phyloP scores from a whole-genome alignment of 2,888 invertebrate genomes.

The Phasia obesa region DNA sequence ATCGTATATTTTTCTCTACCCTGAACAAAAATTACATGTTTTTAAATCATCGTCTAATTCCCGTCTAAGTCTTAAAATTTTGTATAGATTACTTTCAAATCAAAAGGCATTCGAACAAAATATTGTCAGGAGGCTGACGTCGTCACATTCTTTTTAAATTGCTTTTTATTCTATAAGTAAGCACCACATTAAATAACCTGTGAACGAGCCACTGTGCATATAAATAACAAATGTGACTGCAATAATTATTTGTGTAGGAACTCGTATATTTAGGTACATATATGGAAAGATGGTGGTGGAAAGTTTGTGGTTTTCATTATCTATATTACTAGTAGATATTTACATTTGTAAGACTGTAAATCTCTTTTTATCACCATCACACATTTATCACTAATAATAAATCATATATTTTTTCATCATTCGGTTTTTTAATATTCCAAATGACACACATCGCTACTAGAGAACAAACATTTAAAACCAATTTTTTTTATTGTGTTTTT shows the following conservation, averaged over 20 bases:
- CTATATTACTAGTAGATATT: slow-evolving; percentile 31
- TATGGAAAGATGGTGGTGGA: background rate
- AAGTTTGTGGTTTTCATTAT: slow-evolving; percentile 40
- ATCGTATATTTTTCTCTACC: too few species aligned
- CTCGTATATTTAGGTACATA: background rate
- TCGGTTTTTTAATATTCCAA: slow-evolving; percentile 23
- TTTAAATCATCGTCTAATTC: too few species aligned
- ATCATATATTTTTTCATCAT: slow-evolving; percentile 20
- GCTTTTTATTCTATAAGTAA: too few species aligned
- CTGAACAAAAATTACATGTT: too few species aligned
- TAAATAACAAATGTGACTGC: slow-evolving; percentile 4
- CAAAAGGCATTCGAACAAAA: too few species aligned
- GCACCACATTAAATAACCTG: too few species aligned
- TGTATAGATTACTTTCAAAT: too few species aligned
- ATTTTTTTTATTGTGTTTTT: slow-evolving; percentile 34
- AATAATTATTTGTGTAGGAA: slow-evolving; percentile 21
- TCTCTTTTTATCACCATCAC: slow-evolving; percentile 41
- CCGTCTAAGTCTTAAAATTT: too few species aligned
- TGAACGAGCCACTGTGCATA: too few species aligned
- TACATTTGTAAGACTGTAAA: slow-evolving; percentile 32
- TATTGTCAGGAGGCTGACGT: too few species aligned
- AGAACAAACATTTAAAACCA: slow-evolving; percentile 23
- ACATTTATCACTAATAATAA: slow-evolving; percentile 23
- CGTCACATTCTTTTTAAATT: too few species aligned
- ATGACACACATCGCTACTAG: slow-evolving; percentile 25